Conservation (phyloP, 2,888 invertebrate species). For the Euspilapteryx auroguttella region DNA sequence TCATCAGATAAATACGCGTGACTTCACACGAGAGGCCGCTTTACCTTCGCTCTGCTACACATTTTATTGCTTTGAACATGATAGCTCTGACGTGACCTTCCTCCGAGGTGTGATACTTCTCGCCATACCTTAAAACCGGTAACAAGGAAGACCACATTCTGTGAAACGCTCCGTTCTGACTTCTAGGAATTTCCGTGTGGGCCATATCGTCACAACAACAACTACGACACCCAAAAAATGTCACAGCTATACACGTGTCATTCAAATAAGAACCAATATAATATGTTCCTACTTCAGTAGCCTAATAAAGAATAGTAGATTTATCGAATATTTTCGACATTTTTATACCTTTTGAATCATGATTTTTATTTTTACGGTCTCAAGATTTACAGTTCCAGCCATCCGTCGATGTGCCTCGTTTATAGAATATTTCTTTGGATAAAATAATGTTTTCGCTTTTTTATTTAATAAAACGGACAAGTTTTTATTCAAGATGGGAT, state of each 20-base stretch:
- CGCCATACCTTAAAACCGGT: neutral
- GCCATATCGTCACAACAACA: constrained; percentile 6
- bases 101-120: constrained; percentile 1
- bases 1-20: constrained; percentile 23
- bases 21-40: constrained; percentile 18
- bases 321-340: constrained; percentile 30
- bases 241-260: too few species aligned
- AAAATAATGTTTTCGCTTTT: neutral
- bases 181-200: constrained; percentile 13
- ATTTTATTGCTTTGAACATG: constrained; percentile 15
- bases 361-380: constrained; percentile 31
- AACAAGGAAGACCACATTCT: too few species aligned
- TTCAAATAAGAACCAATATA: constrained; percentile 8
- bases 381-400: constrained; percentile 32
- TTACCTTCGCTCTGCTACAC: constrained; percentile 11
- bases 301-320: constrained; percentile 31
- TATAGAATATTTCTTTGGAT: too few species aligned
- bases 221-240: too few species aligned
- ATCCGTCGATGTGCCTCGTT: constrained; percentile 20
- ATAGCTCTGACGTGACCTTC: constrained; percentile 10
- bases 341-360: constrained; percentile 29
- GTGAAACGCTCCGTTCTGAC: too few species aligned
- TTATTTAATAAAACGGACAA: neutral
- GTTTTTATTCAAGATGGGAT: constrained; percentile 1
- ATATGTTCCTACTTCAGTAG: constrained; percentile 33